Evolutionary conservation across 2,888 invertebrate genomes (phyloP).

Genomic region (Galeruca laticollis): DNA sequence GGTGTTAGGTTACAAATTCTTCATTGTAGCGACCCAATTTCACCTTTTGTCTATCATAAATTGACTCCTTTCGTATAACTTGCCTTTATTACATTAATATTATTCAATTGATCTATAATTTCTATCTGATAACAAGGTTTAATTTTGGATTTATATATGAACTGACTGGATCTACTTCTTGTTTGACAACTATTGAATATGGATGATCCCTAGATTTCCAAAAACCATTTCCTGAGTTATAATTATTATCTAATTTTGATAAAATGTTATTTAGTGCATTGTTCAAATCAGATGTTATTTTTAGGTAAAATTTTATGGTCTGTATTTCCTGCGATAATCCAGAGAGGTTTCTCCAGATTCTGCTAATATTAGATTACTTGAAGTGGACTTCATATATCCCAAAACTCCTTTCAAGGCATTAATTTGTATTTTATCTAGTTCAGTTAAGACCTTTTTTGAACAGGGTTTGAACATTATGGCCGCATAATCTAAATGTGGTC

Average conservation of each 20-base stretch:
- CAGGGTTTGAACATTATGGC: background rate
- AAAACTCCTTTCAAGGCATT: conserved; percentile 12
- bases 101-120: too few relatives aligned
- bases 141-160: too few relatives aligned
- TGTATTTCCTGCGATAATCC: conserved; percentile 6
- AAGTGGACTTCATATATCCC: conserved; percentile 30
- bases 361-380: conserved; percentile 16
- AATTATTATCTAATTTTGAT: too few relatives aligned
- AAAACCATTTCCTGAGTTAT: too few relatives aligned
- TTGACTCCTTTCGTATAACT: too few relatives aligned
- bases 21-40: conserved; percentile 2
- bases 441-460: background rate
- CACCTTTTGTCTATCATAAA: conserved; percentile 11
- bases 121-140: too few relatives aligned
- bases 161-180: too few relatives aligned
- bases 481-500: conserved; percentile 32
- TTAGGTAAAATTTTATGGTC: conserved; percentile 2
- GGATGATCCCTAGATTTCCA: too few relatives aligned
- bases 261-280: conserved; percentile 6
- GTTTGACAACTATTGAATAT: too few relatives aligned
- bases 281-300: conserved; percentile 10
- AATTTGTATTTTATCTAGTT: conserved; percentile 24
- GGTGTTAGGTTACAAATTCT: conserved; percentile 17
- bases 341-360: conserved; percentile 27
- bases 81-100: too few relatives aligned